phyloP scores from a whole-genome alignment of 2,888 invertebrate species.

The Hymenopus coronatus region DNA sequence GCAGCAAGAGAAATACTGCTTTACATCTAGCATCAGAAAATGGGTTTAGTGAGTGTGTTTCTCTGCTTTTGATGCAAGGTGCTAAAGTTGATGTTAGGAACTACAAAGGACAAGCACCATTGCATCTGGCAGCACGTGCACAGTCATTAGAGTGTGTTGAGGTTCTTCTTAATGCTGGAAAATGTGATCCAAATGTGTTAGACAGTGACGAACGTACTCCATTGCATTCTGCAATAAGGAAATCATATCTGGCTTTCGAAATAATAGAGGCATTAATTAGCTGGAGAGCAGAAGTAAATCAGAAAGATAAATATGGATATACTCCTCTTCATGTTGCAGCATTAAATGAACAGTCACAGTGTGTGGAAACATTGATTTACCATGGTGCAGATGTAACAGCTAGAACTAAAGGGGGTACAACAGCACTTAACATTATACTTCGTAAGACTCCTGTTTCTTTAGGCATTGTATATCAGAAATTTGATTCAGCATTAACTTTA shows the following conservation, averaged over 20 bases:
- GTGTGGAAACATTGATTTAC: conserved; percentile 79
- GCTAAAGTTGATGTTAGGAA: conserved; percentile 74
- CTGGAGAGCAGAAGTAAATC: conserved; percentile 80
- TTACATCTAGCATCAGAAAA: conserved; percentile 86
- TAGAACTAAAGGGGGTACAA: conserved; percentile 81
- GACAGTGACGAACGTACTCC: conserved; percentile 80
- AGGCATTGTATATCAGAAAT: conserved; percentile 75
- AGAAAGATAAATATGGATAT: conserved; percentile 81
- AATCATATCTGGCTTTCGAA: conserved; percentile 75
- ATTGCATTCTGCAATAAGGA: conserved; percentile 80
- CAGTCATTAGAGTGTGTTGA: conserved; percentile 81
- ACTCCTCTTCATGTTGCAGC: conserved; percentile 84
- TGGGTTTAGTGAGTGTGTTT: conserved; percentile 78
- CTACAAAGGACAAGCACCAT: conserved; percentile 76
- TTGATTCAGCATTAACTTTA: conserved; percentile 68
- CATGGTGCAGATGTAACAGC: conserved; percentile 88
- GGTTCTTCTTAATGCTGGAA: conserved; percentile 67
- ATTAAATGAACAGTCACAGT: conserved; percentile 77
- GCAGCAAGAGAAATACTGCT: conserved; percentile 73
- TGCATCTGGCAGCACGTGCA: conserved; percentile 80
- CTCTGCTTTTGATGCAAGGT: conserved; percentile 67
- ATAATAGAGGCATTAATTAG: conserved; percentile 74
- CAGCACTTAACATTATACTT: conserved; percentile 79
- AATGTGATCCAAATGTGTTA: conserved; percentile 73
- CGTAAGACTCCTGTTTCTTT: conserved; percentile 83